Percentiles rank a stretch among this genome's conserved stretches.
These are phyloP conservation scores for Neofelis nebulosa DNA, from an alignment of 2,113 vertebrate species.

Conservation along the genomic window DNA sequence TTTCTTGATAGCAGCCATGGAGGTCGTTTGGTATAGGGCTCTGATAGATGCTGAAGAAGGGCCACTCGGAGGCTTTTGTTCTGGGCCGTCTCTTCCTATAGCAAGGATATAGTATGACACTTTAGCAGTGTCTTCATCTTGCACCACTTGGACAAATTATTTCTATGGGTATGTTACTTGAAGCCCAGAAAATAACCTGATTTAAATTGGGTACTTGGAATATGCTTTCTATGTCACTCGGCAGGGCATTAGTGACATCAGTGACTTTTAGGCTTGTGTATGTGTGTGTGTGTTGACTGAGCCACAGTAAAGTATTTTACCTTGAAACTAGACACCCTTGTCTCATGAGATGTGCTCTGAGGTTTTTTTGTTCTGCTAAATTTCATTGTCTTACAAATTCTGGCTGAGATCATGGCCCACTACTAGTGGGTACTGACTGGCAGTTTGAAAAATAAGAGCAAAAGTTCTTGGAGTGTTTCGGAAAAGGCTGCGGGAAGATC, in stretches of 20 bases:
- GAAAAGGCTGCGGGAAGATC: background rate
- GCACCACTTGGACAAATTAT: background rate
- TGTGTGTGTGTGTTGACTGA: background rate
- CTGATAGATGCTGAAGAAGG: background rate
- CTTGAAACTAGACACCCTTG: background rate
- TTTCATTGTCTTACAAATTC: background rate
- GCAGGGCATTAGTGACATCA: background rate
- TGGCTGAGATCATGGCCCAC: background rate
- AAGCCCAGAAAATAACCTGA: background rate
- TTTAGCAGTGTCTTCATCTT: background rate
- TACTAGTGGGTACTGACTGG: background rate
- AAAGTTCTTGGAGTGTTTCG: background rate
- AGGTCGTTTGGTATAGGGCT: background rate
- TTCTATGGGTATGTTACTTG: background rate
- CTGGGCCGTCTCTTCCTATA: background rate
- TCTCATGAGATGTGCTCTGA: background rate
- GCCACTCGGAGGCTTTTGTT: background rate
- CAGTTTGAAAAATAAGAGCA: constrained; percentile 11
- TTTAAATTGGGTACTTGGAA: background rate
- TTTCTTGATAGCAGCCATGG: background rate
- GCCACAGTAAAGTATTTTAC: background rate
- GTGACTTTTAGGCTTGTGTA: background rate
- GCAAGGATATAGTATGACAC: too few relatives aligned
- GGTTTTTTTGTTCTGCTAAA: constrained; percentile 14
- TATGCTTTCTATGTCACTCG: background rate